Conservation (phyloP, 2,113 vertebrate species). For the Ondatra zibethicus region DNA sequence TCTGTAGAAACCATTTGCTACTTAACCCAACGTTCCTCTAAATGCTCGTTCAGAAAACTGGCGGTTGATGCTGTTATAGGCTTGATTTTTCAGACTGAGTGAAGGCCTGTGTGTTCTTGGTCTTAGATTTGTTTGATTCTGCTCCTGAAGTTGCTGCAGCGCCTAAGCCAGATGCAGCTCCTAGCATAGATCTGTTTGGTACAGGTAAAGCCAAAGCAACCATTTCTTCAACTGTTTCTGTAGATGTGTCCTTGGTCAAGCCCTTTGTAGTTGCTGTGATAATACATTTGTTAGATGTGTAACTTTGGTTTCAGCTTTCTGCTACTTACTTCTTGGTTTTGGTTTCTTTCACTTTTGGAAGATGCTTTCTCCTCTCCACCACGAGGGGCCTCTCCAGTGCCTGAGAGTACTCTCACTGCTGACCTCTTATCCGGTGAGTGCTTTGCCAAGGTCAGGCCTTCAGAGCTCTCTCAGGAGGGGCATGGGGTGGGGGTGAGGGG, state of each 20-base stretch:
- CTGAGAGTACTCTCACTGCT: slow-evolving; percentile 93
- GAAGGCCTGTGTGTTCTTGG: slow-evolving; percentile 93
- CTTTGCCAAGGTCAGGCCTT: slow-evolving; percentile 14
- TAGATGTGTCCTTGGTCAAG: slow-evolving; percentile 77
- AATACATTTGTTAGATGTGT: slow-evolving; percentile 74
- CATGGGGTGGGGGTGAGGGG: not conserved
- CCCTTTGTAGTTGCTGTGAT: slow-evolving; percentile 75
- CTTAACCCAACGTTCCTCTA: slow-evolving; percentile 61
- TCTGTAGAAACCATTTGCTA: slow-evolving; percentile 71
- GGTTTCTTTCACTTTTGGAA: slow-evolving; percentile 89
- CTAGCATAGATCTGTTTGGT: slow-evolving; percentile 99
- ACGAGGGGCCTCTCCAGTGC: slow-evolving; percentile 95
- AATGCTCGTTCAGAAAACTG: slow-evolving; percentile 43
- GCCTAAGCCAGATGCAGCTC: slow-evolving; percentile 96
- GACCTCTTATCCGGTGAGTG: slow-evolving; percentile 98
- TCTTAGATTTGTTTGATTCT: slow-evolving; percentile 99
- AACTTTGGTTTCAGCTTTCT: slow-evolving; percentile 72
- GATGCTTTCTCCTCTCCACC: slow-evolving; percentile 97
- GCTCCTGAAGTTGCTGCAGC: slow-evolving; percentile 94
- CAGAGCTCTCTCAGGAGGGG: not conserved
- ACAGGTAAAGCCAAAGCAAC: slow-evolving; percentile 91
- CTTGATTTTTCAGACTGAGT: slow-evolving; percentile 69
- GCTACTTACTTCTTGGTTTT: slow-evolving; percentile 85
- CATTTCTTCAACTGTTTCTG: slow-evolving; percentile 79
- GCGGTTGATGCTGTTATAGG: slow-evolving; percentile 58